Base-by-base conservation (phyloP, 2,797 vertebrate species). In the Hoplostethus mediterraneus region DNA sequence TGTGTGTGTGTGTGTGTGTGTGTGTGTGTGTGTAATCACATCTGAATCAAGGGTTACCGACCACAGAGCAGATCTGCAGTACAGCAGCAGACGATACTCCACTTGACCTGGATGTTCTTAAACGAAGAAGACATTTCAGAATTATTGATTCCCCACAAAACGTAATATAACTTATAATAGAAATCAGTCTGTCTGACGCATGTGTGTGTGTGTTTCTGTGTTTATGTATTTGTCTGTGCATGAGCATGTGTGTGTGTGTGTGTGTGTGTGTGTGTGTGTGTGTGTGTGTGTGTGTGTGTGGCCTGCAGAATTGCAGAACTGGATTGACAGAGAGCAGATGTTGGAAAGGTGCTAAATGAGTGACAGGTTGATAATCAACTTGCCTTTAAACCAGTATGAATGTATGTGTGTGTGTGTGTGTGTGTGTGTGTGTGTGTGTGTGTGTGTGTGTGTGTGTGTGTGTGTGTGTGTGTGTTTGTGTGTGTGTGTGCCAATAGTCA, bases 311-410 rank as follows among this genome's bases (percentile, higher is more conserved):
- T 60, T 45, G 2, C 30, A 57, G 51, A 52, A 64, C 57, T 36
- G 30, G 30, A 28, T 73, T 73, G 73, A 77, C 60, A 73, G 17
- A 73, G 70, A 71, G 40, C 81, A 85, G 71, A 85, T 79, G 63
- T 79, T 49, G 21, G 55, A 54, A 80, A 71, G 1, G 52, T 81
- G 74, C 63, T 73, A 55, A 85, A 83, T 60, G 51, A 77, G 60
- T 60, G 66, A 68, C 63, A 74, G 73, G 47, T 76, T 75, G 59
- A 74, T 76, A 67, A 80, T 76, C 62, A 80, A 42, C 31, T 71
- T 79, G 70, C 58, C 64, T 48, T 72, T 79, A 71, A 63, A 80
- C 17, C 30, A 64, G 56, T 16, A 13, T 8, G 9, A 16, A 53
- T 53, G 31, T 64, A 48, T 52, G 47, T 51, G 33, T 52, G n/a